Evolutionary conservation across 2,113 vertebrate species (phyloP).

Genomic region (Stigmatopora nigra): DNA sequence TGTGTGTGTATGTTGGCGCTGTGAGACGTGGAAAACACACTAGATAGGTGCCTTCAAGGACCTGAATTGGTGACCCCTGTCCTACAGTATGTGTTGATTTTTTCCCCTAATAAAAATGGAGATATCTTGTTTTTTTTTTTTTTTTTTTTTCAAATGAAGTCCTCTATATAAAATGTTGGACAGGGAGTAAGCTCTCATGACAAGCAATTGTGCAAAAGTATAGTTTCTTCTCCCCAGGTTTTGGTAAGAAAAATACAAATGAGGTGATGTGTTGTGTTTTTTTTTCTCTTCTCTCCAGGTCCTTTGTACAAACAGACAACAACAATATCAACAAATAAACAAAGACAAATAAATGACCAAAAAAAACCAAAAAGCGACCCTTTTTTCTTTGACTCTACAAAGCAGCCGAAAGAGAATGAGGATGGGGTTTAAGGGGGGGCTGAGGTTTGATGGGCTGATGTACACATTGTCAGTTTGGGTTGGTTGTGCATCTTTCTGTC

Average conservation of each 20-base stretch:
- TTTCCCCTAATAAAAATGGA: too few species aligned
- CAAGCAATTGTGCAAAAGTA: conserved; percentile 64
- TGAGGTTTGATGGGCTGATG: conserved; percentile 34
- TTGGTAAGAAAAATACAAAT: conserved; percentile 75
- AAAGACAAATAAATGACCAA: neutral
- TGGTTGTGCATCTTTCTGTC: conserved; percentile 56
- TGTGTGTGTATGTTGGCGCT: too few species aligned
- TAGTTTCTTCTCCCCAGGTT: conserved; percentile 78
- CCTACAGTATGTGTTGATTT: conserved; percentile 15
- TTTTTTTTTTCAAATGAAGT: neutral
- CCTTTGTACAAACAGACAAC: conserved; percentile 78
- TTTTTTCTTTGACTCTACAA: conserved; percentile 63
- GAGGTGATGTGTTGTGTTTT: conserved; percentile 78
- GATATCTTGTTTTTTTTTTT: neutral
- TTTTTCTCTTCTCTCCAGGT: conserved; percentile 57
- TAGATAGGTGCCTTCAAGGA: too few species aligned
- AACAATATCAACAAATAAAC: conserved; percentile 5
- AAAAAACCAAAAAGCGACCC: conserved; percentile 46
- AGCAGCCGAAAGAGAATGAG: conserved; percentile 60
- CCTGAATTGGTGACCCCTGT: too few species aligned
- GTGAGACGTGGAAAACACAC: too few species aligned
- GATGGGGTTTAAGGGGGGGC: conserved; percentile 26
- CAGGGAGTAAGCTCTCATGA: conserved; percentile 21
- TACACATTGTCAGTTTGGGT: conserved; percentile 43
- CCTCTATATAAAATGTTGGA: neutral